Base-by-base conservation (phyloP, 2,797 vertebrate genomes). In the Erethizon dorsatum region DNA sequence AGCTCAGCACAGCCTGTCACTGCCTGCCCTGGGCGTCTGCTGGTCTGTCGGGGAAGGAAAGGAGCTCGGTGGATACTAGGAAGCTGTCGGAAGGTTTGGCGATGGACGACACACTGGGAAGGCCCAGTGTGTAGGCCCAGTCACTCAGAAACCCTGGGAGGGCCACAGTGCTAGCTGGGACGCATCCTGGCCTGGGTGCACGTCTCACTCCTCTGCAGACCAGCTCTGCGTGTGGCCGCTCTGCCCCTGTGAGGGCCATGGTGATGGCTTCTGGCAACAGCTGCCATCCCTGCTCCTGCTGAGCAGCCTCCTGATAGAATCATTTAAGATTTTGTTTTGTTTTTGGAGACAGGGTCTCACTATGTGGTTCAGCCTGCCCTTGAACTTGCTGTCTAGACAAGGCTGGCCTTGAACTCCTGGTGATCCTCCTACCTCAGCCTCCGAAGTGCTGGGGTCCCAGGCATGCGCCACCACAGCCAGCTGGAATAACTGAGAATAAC, bases 241-340 rank as follows among this genome's bases (percentile, higher is more conserved):
- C 18, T n/a, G 80, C 75, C 63, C 3, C 33, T 45, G 52, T 54
- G 0, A 31, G 20, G 47, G 1, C 18, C 4, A 2, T 2, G 26
- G 31, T 33, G n/a, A 18, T 45, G 18, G 26, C 82, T 71, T 52
- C 80, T 54, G 65, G 80, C 80, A 31, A 41, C 56, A 41, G 24
- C 54, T 17, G n/a, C 67, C 0, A 0, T 69, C 37, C 37, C 57
- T 71, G 52, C 24, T 50, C 11, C 50, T 11, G 0, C 54, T 11
- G 61, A 75, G n/a, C 41, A 47, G 41, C 24, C 24, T 14, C 71
- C 71, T 28, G 69, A 26, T 12, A 45, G 20, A 45, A 24, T 73
- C 37, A 24, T 26, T 28, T 28, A 26, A 77, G 73, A 15, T 28
- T 45, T 73, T 47, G 13, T 47, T 75, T 20, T 75, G 41, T 24